Base-by-base conservation (phyloP, 2,797 vertebrate species). In the Sebastes minor region DNA sequence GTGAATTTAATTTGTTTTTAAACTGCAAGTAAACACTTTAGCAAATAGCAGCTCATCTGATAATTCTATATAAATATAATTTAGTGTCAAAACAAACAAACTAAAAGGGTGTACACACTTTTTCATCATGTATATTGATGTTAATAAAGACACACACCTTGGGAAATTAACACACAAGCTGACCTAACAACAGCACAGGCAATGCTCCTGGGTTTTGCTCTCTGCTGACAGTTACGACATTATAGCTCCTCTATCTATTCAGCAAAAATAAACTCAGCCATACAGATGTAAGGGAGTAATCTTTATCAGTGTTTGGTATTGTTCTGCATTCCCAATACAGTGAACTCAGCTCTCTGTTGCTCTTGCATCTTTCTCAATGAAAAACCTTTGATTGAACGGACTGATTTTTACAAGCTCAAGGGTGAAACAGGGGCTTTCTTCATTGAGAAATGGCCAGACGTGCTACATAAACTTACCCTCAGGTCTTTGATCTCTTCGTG, bases 401-500 rank as follows among this genome's bases (percentile, higher is more conserved):
- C 35, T 38, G 13, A 38, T 14, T 38, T 38, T 38, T 38, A 35
- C 35, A 38, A 38, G 35, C 13, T 38, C 35, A 38, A 38, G 35
- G 13, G 35, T 38, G 35, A 38, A 38, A 38, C 35, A 38, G 8
- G 4, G 10, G 14, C 25, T 46, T 67, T 16, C n/a, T 33, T 38
- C 3, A 71, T 8, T n/a, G 14, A 16, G 22, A 38, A 38, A 76
- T 27, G 16, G 10, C 27, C 25, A 56, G 25, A 63, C 18, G 46
- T 35, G 14, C 5, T 49, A 16, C 25, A 71, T 4, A 30, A n/a
- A 86, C 92, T 94, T 94, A 98, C 99, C 94, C 99, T 95, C 78
- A 99, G 91, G 86, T 99, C 97, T 93, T 97, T 98, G 90, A 99
- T 97, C 83, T 97, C 96, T 88, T 98, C 96, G 28, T 97, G 97